Evolutionary conservation across 2,113 vertebrate species (phyloP), one percentile per base, ranked within the genome.

Genomic region (Egretta garzetta): DNA sequence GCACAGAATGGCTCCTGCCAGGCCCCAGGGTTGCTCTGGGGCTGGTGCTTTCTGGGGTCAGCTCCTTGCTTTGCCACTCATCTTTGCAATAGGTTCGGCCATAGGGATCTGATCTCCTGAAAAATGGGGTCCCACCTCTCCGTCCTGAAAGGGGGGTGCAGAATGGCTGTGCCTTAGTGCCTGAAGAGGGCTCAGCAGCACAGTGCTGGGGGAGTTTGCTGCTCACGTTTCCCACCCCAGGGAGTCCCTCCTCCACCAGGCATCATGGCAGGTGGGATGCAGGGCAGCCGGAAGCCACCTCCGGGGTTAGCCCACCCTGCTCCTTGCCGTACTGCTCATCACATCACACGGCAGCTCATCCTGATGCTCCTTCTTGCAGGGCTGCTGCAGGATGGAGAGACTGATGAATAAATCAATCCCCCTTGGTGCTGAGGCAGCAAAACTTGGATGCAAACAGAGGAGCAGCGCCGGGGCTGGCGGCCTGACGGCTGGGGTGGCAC

Each of bases 321-420:
- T 88, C 41, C 68, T 56, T 9, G 33, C 80, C 30, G n/a, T 79
- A 90, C 85, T 1, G 24, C 76, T 53, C 7, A 1, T 43, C 90
- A 92, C 93, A 95, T 91, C 72, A 0, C 55, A 24, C 73, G 55
- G 86, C 90, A 64, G 80, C 96, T 93, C 56, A 28, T 35, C 14
- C 4, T 47, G 43, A 45, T 2, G 39, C 95, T 94, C 76, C 68
- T 67, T 41, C 86, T 83, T 90, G 94, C 93, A 93, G 81, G 66
- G 95, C 72, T 93, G 72, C 63, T 92, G 86, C 35, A n/a, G 85
- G 85, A 79, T 95, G 75, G 77, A 91, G 56, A 80, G 24, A 88
- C 75, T 96, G 92, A 96, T 94, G 95, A 97, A 97, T 96, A 96
- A 96, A 97, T 95, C 90, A 97, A 95, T 93, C 90, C 93, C 91